Conservation (phyloP, 2,113 vertebrate species). For the Oncorhynchus kisutch region DNA sequence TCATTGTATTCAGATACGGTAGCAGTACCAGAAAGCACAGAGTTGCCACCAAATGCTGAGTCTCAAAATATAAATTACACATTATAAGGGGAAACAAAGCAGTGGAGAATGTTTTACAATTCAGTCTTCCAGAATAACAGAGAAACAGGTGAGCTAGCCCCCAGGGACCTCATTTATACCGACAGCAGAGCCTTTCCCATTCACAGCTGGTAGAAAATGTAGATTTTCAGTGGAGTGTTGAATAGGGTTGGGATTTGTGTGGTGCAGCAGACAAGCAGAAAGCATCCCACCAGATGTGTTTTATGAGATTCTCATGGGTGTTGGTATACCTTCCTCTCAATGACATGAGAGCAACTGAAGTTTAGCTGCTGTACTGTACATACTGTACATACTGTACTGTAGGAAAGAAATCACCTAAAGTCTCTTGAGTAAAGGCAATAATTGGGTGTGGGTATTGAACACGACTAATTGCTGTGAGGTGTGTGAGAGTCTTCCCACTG, state of each 20-base stretch:
- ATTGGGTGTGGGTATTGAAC: not conserved
- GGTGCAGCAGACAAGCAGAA: not conserved
- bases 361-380: not conserved
- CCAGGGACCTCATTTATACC: constrained; percentile 59
- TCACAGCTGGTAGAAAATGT: constrained; percentile 34
- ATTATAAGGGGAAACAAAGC: not conserved
- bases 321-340: constrained; percentile 10
- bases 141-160: constrained; percentile 25
- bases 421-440: not conserved
- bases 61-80: no score
- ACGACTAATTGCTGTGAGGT: not conserved
- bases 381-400: no score
- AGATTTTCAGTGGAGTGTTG: constrained; percentile 14
- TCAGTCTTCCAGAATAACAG: constrained; percentile 1
- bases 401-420: not conserved
- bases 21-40: no score
- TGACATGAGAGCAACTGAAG: constrained; percentile 16
- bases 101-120: not conserved
- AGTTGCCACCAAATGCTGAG: no score
- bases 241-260: not conserved
- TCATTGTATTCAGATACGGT: no score
- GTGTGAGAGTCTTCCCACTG: not conserved
- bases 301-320: constrained; percentile 42
- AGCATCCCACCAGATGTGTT: constrained; percentile 22
- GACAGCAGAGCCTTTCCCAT: constrained; percentile 52